Evolutionary conservation across 2,797 vertebrate species (phyloP), one percentile per base, ranked within the genome.

Genomic region (Aldrovandia affinis): DNA sequence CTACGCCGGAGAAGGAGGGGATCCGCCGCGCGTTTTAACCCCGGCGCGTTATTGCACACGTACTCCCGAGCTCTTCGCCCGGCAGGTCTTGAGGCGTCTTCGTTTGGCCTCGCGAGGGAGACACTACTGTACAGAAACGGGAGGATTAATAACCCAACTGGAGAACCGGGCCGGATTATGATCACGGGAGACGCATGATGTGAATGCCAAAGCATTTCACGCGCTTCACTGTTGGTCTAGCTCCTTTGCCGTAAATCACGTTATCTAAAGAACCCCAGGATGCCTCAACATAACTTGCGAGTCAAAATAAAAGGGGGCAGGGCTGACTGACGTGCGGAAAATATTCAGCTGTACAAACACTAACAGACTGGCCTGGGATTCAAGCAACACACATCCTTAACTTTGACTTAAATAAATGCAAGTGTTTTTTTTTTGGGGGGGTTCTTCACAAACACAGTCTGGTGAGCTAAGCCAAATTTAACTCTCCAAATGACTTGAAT

Each of bases 241-340:
- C 78, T 8, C 87, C 86, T 86, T 84, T 81, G 83, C 83, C 81
- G 87, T 89, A 91, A 90, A 90, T 89, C 86, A 59, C 50, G 42
- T 77, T 57, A 59, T 18, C 52, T 55, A 75, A 68, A 73, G 52
- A 9, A 73, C 70, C 70, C 20, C 20, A 44, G 22, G 70, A 44
- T 44, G 70, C 44, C 18, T 39, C 36, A 42, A 10, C 33, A 73
- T 73, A 75, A 75, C 36, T 75, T 75, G 70, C 22, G 70, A 42
- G 39, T n/a, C 44, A 90, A 91, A 88, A 91, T 91, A 93, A 92
- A 92, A 92, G 89, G 88, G 83, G 89, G 82, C 91, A 91, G 92
- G 91, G 91, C 91, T 91, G 91, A 90, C 92, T 75, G 81, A 77
- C 36, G 80, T 36, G 84, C 18, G 65, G 78, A 86, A 78, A 47